phyloP scores from a whole-genome alignment of 2,888 invertebrate genomes.

The Electrophaes corylata region DNA sequence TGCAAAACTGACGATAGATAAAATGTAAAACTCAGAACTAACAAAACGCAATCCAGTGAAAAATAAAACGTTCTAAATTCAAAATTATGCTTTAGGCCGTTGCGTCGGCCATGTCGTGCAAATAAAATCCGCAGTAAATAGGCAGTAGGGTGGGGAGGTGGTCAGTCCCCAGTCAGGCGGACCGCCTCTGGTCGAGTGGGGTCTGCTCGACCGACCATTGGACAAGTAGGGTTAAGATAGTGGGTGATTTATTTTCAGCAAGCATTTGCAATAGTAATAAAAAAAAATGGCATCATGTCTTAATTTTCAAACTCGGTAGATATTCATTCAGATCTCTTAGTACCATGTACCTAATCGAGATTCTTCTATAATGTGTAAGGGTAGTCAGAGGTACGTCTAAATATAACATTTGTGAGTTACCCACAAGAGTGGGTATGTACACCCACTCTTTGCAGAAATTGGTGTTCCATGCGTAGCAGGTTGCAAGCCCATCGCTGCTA shows the following conservation, averaged over 20 bases:
- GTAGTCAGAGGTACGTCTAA: too few relatives aligned
- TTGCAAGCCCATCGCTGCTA: too few relatives aligned
- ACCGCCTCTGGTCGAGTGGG: constrained; percentile 51
- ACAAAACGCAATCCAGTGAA: background rate
- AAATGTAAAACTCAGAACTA: background rate
- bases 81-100: constrained; percentile 28
- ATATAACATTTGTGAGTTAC: too few relatives aligned
- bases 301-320: background rate
- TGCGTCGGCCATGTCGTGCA: constrained; percentile 61
- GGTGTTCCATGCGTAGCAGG: too few relatives aligned
- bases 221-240: constrained; percentile 30
- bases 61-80: constrained; percentile 14
- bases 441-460: too few relatives aligned
- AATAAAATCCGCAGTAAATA: constrained; percentile 74
- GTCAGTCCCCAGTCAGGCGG: constrained; percentile 70
- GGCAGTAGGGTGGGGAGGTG: constrained; percentile 64
- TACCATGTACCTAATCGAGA: too few relatives aligned
- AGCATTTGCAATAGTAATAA: background rate
- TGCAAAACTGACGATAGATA: background rate
- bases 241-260: constrained; percentile 14
- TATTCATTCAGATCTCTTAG: too few relatives aligned
- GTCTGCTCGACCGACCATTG: constrained; percentile 45
- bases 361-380: too few relatives aligned
- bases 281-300: too few relatives aligned
- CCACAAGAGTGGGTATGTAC: too few relatives aligned